These are phyloP conservation scores for Acanthopleura granulata DNA, from an alignment of 2,888 invertebrate genomes.

Conservation along the genomic window DNA sequence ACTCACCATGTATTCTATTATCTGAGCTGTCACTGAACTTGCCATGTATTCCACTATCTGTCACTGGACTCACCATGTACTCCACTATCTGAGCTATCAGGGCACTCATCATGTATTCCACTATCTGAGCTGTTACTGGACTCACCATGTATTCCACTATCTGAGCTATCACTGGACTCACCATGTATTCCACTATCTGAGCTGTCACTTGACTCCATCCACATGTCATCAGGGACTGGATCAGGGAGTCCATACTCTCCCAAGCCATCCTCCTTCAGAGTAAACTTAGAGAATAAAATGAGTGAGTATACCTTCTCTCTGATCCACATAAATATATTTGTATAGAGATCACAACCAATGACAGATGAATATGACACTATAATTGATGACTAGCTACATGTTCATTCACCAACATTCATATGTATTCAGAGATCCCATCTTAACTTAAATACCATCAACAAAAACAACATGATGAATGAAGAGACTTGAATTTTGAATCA, in stretches of 20 bases:
- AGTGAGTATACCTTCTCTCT: no score
- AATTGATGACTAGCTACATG: background rate
- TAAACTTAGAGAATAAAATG: background rate
- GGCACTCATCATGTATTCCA: background rate
- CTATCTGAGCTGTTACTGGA: background rate
- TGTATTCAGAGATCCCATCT: background rate
- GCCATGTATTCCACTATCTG: background rate
- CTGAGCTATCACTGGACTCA: background rate
- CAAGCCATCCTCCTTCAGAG: background rate
- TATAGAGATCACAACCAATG: background rate
- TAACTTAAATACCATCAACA: background rate
- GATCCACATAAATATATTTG: no score
- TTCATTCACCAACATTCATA: background rate
- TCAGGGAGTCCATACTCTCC: background rate
- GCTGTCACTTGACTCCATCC: slow-evolving; percentile 5
- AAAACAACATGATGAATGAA: no score
- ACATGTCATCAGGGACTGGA: background rate
- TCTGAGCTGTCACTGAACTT: no score
- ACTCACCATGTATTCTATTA: no score
- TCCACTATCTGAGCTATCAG: no score
- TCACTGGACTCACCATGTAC: background rate
- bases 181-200: slow-evolving; percentile 14
- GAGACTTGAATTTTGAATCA: no score
- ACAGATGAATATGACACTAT: background rate
- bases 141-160: no score